Conservation (phyloP, 92 coral and sea anemone species). For the Palythoa caribaeorum region DNA sequence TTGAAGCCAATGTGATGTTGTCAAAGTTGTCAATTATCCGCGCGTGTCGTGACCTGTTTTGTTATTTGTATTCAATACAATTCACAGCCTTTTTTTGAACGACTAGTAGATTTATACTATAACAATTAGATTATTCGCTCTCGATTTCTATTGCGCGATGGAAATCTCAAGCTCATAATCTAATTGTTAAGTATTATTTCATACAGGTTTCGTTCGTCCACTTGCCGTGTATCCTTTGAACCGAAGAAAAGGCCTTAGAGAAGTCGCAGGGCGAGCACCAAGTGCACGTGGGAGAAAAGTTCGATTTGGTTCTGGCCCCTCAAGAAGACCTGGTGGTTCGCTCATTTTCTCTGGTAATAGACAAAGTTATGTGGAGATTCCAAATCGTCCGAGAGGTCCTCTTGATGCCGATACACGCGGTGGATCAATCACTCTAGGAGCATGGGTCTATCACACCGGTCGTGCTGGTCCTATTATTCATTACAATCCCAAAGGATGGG, state of each 20-base stretch:
- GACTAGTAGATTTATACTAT: too few species aligned
- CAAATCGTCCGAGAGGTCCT: slow-evolving; percentile 67
- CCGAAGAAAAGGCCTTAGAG: slow-evolving; percentile 63
- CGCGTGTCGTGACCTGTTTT: too few species aligned
- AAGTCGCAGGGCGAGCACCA: slow-evolving; percentile 67
- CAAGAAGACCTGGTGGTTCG: slow-evolving; percentile 70
- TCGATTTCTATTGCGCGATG: too few species aligned
- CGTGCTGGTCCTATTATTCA: slow-evolving; percentile 75
- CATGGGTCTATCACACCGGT: slow-evolving; percentile 68
- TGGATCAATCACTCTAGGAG: slow-evolving; percentile 63
- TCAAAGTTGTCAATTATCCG: too few species aligned
- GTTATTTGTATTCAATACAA: too few species aligned
- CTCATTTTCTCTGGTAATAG: slow-evolving; percentile 72
- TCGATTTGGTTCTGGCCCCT: slow-evolving; percentile 74
- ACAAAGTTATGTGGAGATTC: slow-evolving; percentile 83
- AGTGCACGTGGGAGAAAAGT: slow-evolving; percentile 71
- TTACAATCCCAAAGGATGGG: slow-evolving; percentile 70
- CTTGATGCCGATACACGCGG: slow-evolving; percentile 61
- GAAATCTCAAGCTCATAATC: too few species aligned
- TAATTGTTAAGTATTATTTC: too few species aligned
- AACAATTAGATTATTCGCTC: too few species aligned
- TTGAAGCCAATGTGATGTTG: too few species aligned
- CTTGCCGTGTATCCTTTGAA: slow-evolving; percentile 83
- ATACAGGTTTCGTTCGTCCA: slow-evolving; percentile 50
- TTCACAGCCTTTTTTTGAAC: too few species aligned